Percentiles rank a stretch among this genome's conserved stretches.
Conservation (phyloP, 2,113 vertebrate genomes). For the Pyrgilauda ruficollis region DNA sequence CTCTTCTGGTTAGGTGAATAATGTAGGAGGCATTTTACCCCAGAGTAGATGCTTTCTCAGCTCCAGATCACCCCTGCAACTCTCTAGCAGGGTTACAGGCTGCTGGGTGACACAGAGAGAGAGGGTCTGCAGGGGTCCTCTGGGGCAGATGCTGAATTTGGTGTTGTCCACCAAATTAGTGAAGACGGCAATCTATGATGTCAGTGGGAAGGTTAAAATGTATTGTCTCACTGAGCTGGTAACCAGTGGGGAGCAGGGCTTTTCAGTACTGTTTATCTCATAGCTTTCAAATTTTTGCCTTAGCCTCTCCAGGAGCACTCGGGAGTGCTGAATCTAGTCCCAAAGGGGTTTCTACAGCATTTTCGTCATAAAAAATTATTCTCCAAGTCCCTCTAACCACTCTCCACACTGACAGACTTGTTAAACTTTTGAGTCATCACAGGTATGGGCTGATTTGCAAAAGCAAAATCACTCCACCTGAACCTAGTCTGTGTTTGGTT, state of each 20-base stretch:
- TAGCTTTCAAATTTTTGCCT: neutral
- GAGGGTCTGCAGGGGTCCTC: neutral
- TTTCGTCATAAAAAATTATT: neutral
- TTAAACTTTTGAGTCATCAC: neutral
- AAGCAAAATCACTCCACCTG: neutral
- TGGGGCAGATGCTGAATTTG: accelerated
- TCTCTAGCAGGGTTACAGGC: neutral
- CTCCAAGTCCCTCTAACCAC: neutral
- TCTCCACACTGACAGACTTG: neutral
- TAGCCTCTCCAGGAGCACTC: neutral
- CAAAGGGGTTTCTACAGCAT: neutral
- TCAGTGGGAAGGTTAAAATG: neutral
- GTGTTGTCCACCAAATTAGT: neutral
- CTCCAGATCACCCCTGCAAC: neutral
- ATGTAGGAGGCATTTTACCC: neutral
- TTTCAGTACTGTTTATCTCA: neutral
- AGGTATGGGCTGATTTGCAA: neutral
- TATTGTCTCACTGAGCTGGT: neutral
- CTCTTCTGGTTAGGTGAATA: neutral
- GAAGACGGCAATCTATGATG: neutral
- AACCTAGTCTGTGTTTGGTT: neutral
- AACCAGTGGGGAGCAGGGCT: neutral
- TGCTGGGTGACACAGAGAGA: neutral
- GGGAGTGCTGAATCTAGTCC: neutral
- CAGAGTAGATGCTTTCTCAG: neutral